Base-by-base conservation (phyloP, 2,797 vertebrate species). In the Austrolebias charrua region DNA sequence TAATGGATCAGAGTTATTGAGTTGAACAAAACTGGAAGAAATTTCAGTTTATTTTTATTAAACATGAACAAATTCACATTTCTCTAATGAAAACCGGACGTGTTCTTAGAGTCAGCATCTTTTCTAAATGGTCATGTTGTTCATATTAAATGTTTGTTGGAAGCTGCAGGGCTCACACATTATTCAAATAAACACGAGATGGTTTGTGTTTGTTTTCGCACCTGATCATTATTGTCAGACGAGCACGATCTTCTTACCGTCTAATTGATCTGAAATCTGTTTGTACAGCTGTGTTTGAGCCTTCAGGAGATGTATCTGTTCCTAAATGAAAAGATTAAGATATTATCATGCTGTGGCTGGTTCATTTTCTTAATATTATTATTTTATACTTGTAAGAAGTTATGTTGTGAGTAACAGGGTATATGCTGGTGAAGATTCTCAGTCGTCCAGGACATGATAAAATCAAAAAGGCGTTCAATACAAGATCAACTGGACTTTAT, bases 221-320 rank as follows among this genome's bases (percentile, higher is more conserved):
- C 52, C 66, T 77, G 51, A 61, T 83, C 8, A 56, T 55, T 71
- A 60, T 67, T 59, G 61, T 68, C 9, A 9, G 58, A 59, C 68
- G 53, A 69, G 52, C 60, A 28, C 13, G 16, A 49, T 58, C 42
- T 44, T 40, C 61, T 65, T 20, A 42, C 28, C 2, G 59, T 76
- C 59, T 56, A 52, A 60, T 82, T 79, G 69, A 54, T 52, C 40
- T 59, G 1, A 73, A 75, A 76, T 79, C 50, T 43, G 59, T 69
- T 77, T 60, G 60, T 29, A 64, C 58, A 60, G 55, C 18, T 54
- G 47, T 38, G 63, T 63, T 69, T 29, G 50, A 68, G 44, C 16
- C 64, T 7, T 78, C 50, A 58, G 48, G 20, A 35, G 12, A n/a
- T n/a, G n/a, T 11, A 33, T 14, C 11, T 50, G 24, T 29, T 58